A percentile compares a stretch with the other conserved stretches of the same genome.
phyloP scores from a whole-genome alignment of 2,113 vertebrate species.

The Arvicanthis niloticus region DNA sequence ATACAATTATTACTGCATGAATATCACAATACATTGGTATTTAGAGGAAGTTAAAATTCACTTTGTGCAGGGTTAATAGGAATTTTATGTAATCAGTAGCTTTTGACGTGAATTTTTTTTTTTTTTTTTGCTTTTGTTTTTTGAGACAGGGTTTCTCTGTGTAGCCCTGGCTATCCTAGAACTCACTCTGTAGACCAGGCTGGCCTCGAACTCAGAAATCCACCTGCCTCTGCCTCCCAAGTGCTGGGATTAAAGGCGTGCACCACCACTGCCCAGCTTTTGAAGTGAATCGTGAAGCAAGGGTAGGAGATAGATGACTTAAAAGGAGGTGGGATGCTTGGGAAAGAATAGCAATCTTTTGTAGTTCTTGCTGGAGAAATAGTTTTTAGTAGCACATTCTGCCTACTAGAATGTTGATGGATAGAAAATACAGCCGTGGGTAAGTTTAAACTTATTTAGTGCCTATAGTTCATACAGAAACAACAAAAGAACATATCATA shows the following conservation, averaged over 20 bases:
- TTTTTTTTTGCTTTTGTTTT: too few species aligned
- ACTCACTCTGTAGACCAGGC: too few species aligned
- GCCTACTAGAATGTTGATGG: background rate
- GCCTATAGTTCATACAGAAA: background rate
- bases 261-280: background rate
- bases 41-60: conserved; percentile 45
- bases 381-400: conserved; percentile 13
- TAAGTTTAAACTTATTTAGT: background rate
- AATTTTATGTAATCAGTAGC: background rate
- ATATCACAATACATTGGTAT: conserved; percentile 6
- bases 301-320: background rate
- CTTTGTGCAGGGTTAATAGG: conserved; percentile 26
- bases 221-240: too few species aligned
- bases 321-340: background rate
- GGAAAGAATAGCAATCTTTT: background rate
- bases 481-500: background rate
- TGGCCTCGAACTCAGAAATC: too few species aligned
- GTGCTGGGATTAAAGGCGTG: too few species aligned
- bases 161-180: too few species aligned
- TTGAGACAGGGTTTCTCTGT: too few species aligned
- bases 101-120: background rate
- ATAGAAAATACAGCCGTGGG: conserved; percentile 12
- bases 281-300: background rate
- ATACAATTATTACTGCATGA: conserved; percentile 14
- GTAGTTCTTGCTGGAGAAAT: conserved; percentile 4